Conservation (phyloP, 2,113 vertebrate genomes). For the Halichoeres trimaculatus region DNA sequence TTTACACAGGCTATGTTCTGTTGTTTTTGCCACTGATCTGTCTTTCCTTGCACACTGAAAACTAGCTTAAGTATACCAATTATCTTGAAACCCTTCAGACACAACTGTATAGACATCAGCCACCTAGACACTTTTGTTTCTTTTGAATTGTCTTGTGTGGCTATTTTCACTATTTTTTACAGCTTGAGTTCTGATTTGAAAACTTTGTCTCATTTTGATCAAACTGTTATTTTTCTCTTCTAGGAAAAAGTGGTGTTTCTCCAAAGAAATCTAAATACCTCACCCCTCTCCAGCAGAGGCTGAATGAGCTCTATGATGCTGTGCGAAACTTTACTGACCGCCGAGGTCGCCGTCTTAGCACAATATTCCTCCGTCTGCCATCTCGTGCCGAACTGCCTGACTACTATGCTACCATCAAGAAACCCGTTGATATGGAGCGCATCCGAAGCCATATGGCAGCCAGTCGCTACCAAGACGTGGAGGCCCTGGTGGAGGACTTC, state of each 20-base stretch:
- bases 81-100: too few relatives aligned
- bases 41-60: too few relatives aligned
- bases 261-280: conserved; percentile 97
- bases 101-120: too few relatives aligned
- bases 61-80: too few relatives aligned
- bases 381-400: conserved; percentile 96
- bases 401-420: conserved; percentile 98
- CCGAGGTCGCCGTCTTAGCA: conserved; percentile 93
- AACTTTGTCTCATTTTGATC: background rate
- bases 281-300: conserved; percentile 95
- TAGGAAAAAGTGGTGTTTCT: conserved; percentile 92
- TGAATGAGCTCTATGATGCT: conserved; percentile 96
- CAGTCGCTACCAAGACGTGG: conserved; percentile 96
- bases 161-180: background rate
- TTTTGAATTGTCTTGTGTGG: too few relatives aligned
- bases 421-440: conserved; percentile 97
- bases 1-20: too few relatives aligned
- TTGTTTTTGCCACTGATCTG: too few relatives aligned
- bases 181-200: background rate
- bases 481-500: conserved; percentile 96
- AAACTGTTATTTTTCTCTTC: conserved; percentile 34
- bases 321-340: conserved; percentile 97
- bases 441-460: conserved; percentile 95
- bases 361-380: conserved; percentile 95
- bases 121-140: too few relatives aligned